A percentile compares a stretch with the other conserved stretches of the same genome.
These are phyloP conservation scores for Phyllotreta striolata DNA, from an alignment of 2,888 invertebrate species.

Conservation along the genomic window DNA sequence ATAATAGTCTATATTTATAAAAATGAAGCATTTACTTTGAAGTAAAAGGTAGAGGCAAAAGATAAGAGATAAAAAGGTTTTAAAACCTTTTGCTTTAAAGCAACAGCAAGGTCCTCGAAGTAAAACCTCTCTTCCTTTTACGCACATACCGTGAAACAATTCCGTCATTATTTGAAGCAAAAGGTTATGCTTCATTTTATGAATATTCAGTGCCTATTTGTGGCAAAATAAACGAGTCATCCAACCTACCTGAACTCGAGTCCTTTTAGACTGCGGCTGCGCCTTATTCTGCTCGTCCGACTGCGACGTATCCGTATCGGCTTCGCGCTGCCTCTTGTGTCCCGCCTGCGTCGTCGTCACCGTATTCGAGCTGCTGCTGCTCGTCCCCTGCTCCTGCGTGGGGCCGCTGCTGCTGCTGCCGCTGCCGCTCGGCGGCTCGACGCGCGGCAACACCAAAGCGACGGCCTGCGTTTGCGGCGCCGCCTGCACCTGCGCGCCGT, in stretches of 20 bases:
- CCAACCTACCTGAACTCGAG: conserved; percentile 63
- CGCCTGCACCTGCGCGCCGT: conserved; percentile 46
- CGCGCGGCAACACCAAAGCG: conserved; percentile 74
- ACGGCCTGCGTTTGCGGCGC: conserved; percentile 70
- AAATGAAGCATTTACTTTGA: too few species aligned
- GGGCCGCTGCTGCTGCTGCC: conserved; percentile 51
- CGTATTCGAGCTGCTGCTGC: conserved; percentile 67
- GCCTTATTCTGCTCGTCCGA: conserved; percentile 60
- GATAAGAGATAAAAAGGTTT: too few species aligned
- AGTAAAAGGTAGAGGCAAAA: too few species aligned
- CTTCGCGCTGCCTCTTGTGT: conserved; percentile 68
- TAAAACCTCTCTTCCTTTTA: too few species aligned
- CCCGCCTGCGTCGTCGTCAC: conserved; percentile 74
- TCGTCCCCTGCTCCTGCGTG: conserved; percentile 57
- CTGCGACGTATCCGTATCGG: conserved; percentile 65
- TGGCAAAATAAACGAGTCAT: neutral
- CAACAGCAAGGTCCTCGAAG: too few species aligned
- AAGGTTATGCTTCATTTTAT: too few species aligned
- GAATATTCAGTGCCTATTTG: too few species aligned
- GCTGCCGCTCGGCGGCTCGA: conserved; percentile 68
- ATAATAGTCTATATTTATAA: too few species aligned
- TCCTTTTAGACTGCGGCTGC: conserved; percentile 64
- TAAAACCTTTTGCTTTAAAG: too few species aligned
- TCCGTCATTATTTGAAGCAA: too few species aligned
- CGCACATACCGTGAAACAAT: too few species aligned